These are phyloP conservation scores for Steinernema scapterisci DNA, from an alignment of 2,888 invertebrate genomes.

Conservation along the genomic window DNA sequence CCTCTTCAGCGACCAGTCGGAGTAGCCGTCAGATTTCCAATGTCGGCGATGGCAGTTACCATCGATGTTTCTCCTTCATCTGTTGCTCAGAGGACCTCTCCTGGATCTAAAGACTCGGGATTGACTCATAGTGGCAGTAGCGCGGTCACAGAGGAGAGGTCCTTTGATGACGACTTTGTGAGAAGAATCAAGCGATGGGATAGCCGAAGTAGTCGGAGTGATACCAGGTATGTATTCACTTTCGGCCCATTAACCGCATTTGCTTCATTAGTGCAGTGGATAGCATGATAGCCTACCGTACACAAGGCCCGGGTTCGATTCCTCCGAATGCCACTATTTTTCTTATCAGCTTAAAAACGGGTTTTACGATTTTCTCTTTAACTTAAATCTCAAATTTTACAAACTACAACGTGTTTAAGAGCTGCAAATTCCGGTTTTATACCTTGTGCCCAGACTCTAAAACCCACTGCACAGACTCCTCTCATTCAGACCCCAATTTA, in stretches of 20 bases:
- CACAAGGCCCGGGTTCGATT: no score
- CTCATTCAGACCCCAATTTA: background rate
- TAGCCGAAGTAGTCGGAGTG: constrained; percentile 22
- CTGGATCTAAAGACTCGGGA: constrained; percentile 15
- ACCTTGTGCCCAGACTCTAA: background rate
- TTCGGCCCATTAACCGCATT: no score
- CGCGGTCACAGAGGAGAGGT: background rate
- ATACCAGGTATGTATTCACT: constrained; percentile 11
- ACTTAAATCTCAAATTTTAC: no score
- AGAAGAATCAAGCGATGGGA: constrained; percentile 21
- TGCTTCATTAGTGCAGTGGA: no score
- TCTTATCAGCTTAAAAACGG: no score
- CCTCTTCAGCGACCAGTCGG: background rate
- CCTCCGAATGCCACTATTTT: no score
- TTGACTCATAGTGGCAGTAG: constrained; percentile 22
- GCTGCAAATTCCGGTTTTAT: no score
- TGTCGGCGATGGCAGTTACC: background rate
- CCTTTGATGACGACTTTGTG: constrained; percentile 23
- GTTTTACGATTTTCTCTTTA: no score
- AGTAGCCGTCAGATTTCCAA: constrained; percentile 3
- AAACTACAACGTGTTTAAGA: no score
- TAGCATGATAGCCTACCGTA: no score
- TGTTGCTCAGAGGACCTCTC: background rate
- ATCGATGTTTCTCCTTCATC: background rate
- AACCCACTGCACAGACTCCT: background rate